These are phyloP conservation scores for Pseudomyrmex concolor DNA, from an alignment of 1,140 invertebrate genomes.

Conservation along the genomic window DNA sequence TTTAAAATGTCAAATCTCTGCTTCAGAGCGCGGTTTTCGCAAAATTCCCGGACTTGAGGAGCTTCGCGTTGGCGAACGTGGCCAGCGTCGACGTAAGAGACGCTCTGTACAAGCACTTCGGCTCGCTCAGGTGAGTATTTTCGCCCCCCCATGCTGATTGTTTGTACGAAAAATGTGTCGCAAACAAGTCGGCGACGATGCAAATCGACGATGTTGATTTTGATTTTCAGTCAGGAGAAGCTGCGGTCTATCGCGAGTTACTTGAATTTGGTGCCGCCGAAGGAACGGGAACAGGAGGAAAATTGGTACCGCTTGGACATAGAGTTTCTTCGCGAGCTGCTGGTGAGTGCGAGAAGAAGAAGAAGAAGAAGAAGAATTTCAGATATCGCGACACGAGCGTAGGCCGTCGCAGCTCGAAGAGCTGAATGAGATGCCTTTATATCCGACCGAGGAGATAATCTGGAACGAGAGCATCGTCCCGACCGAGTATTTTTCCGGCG, in stretches of 20 bases:
- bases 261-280: conserved; percentile 93
- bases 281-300: conserved; percentile 88
- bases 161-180: too few relatives aligned
- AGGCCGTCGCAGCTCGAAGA: conserved; percentile 96
- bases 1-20: conserved; percentile 22
- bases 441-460: conserved; percentile 98
- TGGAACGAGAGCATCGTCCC: conserved; percentile 99
- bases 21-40: conserved; percentile 95
- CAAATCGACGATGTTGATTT: conserved; percentile 48
- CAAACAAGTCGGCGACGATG: neutral
- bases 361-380: conserved; percentile 61
- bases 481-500: conserved; percentile 98
- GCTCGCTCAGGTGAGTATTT: conserved; percentile 87
- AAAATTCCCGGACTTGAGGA: conserved; percentile 94
- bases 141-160: neutral
- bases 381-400: conserved; percentile 95
- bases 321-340: conserved; percentile 93
- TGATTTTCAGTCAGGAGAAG: conserved; percentile 89
- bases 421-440: conserved; percentile 98
- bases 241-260: conserved; percentile 94
- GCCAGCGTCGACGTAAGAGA: conserved; percentile 96
- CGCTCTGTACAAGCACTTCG: conserved; percentile 94
- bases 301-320: conserved; percentile 92
- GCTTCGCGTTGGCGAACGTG: conserved; percentile 97
- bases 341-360: conserved; percentile 86